These are phyloP conservation scores for Aporophyla lueneburgensis DNA, from an alignment of 2,888 invertebrate species.

Conservation along the genomic window DNA sequence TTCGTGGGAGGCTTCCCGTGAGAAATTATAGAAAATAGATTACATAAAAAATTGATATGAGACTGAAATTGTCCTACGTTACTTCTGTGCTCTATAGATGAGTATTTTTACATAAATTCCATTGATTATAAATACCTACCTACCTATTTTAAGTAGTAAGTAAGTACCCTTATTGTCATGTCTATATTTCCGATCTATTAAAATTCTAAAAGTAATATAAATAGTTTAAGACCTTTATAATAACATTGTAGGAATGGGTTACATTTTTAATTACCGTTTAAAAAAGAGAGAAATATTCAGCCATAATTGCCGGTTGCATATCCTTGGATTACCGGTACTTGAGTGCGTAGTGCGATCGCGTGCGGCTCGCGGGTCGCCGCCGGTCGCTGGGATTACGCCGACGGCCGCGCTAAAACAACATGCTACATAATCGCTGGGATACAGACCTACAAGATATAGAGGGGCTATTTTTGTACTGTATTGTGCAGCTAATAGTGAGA, in stretches of 20 bases:
- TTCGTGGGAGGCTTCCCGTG: constrained; percentile 24
- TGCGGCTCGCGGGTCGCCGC: constrained; percentile 45
- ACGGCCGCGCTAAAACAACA: constrained; percentile 75
- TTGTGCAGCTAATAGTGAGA: constrained; percentile 25
- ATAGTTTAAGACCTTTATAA: neutral
- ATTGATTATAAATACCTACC: neutral
- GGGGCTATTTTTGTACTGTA: constrained; percentile 11
- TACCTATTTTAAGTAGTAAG: neutral
- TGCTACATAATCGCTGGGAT: constrained; percentile 67
- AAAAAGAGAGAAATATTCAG: neutral
- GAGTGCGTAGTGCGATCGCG: constrained; percentile 54
- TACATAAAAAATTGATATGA: neutral
- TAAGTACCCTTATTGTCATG: neutral
- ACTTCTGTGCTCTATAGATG: neutral
- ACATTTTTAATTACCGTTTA: neutral
- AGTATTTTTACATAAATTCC: neutral
- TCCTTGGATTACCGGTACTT: constrained; percentile 56
- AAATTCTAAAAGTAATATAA: neutral
- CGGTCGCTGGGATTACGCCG: constrained; percentile 66
- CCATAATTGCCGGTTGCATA: constrained; percentile 29
- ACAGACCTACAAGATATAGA: constrained; percentile 62
- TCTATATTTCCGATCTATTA: neutral
- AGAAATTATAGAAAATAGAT: constrained; percentile 10
- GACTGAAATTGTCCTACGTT: neutral
- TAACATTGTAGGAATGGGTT: neutral